Evolutionary conservation across 2,113 vertebrate genomes (phyloP), one percentile per base, ranked within the genome.

Genomic region (Edolisoma coerulescens): DNA sequence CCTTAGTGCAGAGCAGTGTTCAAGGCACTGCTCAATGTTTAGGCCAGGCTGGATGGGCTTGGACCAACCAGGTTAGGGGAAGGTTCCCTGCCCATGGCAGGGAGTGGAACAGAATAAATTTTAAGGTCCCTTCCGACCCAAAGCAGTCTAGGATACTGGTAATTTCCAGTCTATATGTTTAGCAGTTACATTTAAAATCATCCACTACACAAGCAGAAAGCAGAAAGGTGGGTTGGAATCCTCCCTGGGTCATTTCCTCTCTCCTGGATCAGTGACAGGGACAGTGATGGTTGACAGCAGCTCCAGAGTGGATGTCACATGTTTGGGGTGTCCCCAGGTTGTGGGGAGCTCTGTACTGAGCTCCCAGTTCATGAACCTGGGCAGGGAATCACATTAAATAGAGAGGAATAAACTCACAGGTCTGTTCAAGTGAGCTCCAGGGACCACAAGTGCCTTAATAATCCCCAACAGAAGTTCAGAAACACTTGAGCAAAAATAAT

Each of bases 1-100:
- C n/a, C 56, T 53, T 15, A 15, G 42, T 3, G 9, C 71, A 75
- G 65, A 56, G 15, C 59, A 60, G 42, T 16, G 6, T 3, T 63
- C n/a, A 8, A 67, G 56, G 33, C n/a, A 41, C 0, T 61, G 27
- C 12, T 32, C 23, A 22, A 1, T 3, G 7, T 22, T 60, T 3
- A 24, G 49, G 79, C 49, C 63, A 69, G 35, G 35, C 1, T 76
- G 42, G 57, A 76, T 8, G 53, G 30, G 45, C 39, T 67, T 39
- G 39, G 56, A 84, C 32, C 27, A 70, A 24, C 4, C 80, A 49
- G 71, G 61, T 32, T 5, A 20, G 23, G n/a, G 27, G 33, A 68
- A 54, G 21, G 30, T 11, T 50, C 20, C 27, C 42, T 37, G 59
- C 6, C 42, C 44, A 44, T 24, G 35, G 32, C 44, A 81, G 27